Evolutionary conservation across 2,888 invertebrate species (phyloP).

Genomic region (Pristionchus entomophagus): DNA sequence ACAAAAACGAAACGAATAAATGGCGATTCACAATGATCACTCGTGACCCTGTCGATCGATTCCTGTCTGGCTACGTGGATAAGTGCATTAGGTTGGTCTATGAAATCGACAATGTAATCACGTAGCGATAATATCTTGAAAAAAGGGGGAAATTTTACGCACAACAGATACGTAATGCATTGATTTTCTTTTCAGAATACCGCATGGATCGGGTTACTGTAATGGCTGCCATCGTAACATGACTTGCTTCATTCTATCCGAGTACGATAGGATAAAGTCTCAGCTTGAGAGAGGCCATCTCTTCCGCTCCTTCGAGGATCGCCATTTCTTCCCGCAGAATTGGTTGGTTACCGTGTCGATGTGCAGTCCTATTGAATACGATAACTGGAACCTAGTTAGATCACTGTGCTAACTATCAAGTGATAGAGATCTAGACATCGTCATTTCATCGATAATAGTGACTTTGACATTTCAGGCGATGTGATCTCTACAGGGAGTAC

Average conservation of each 20-base stretch:
- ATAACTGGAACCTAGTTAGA: background rate
- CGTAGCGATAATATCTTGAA: too few relatives aligned
- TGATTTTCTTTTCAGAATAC: constrained; percentile 52
- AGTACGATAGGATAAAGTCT: constrained; percentile 66
- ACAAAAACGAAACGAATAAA: background rate
- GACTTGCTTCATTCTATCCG: constrained; percentile 70
- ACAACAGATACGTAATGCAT: background rate
- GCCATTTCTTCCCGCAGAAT: constrained; percentile 72
- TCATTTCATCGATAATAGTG: background rate
- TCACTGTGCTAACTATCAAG: background rate
- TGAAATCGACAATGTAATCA: background rate
- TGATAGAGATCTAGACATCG: background rate
- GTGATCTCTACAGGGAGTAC: constrained; percentile 59
- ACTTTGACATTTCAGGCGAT: constrained; percentile 71
- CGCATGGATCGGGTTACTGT: constrained; percentile 60
- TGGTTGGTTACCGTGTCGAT: constrained; percentile 60
- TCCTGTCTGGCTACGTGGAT: constrained; percentile 72
- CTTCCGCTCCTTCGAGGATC: constrained; percentile 65
- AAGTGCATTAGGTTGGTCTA: constrained; percentile 66
- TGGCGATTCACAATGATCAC: constrained; percentile 57
- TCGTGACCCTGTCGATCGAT: constrained; percentile 70
- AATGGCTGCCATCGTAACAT: constrained; percentile 71
- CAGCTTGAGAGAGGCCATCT: constrained; percentile 54
- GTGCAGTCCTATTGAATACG: background rate
- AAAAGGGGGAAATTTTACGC: too few relatives aligned